A percentile compares a stretch with the other conserved stretches of the same genome.
Conservation (phyloP, 2,797 vertebrate genomes). For the Poeciliopsis infans region DNA sequence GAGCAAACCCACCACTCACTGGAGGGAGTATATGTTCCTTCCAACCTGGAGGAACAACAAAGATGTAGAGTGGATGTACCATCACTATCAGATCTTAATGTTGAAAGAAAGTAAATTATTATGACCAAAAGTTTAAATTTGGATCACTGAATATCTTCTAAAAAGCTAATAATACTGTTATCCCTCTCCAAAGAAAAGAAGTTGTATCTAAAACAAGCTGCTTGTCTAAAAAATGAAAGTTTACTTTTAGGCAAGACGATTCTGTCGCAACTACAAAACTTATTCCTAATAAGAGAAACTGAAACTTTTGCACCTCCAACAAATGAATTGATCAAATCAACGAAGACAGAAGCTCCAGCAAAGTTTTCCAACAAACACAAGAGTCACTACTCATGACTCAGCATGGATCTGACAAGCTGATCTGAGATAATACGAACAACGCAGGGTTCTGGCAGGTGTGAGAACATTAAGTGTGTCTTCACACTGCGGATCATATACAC, state of each 20-base stretch:
- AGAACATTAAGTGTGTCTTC: conserved; percentile 8
- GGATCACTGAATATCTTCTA: neutral
- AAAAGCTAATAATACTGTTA: neutral
- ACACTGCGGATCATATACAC: conserved; percentile 17
- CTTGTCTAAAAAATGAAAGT: neutral
- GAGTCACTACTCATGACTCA: neutral
- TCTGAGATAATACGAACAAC: conserved; percentile 7
- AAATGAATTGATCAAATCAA: neutral
- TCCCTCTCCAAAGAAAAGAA: neutral
- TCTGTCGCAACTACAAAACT: neutral
- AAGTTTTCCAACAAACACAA: neutral
- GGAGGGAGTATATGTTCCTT: no score
- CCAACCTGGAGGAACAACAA: no score
- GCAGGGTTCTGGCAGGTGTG: conserved; percentile 8
- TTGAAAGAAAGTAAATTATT: neutral
- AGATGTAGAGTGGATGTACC: neutral
- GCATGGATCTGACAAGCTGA: conserved; percentile 14
- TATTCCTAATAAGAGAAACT: neutral
- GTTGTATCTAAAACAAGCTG: neutral
- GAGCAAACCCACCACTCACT: no score
- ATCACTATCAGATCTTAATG: neutral
- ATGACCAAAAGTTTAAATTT: neutral
- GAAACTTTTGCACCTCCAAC: neutral
- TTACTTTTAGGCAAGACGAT: neutral
- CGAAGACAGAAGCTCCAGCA: neutral